A percentile compares a stretch with the other conserved stretches of the same genome.
These are phyloP conservation scores for Aquatica leii DNA, from an alignment of 2,888 invertebrate species.

Conservation along the genomic window DNA sequence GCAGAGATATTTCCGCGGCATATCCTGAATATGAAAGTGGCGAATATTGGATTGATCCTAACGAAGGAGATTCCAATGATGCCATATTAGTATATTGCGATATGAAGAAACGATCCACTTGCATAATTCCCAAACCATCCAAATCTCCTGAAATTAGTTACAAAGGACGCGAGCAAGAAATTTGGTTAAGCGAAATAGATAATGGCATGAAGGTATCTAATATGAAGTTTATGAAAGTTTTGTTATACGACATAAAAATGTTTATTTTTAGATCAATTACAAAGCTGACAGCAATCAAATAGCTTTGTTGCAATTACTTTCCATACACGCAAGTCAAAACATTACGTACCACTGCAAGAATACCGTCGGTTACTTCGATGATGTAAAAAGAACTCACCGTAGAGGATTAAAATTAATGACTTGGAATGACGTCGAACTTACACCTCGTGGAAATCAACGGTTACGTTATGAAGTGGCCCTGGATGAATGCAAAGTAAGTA, in stretches of 20 bases:
- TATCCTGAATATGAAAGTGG: slow-evolving; percentile 79
- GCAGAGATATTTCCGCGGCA: slow-evolving; percentile 81
- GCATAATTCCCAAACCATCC: slow-evolving; percentile 79
- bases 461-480: slow-evolving; percentile 75
- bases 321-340: slow-evolving; percentile 79
- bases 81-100: slow-evolving; percentile 88
- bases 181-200: slow-evolving; percentile 81
- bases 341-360: slow-evolving; percentile 88
- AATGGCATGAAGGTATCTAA: slow-evolving; percentile 73
- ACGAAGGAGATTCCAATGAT: slow-evolving; percentile 73
- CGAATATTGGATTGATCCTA: slow-evolving; percentile 49
- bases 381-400: slow-evolving; percentile 70
- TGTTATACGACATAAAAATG: neutral
- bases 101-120: slow-evolving; percentile 78
- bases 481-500: slow-evolving; percentile 83
- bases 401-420: slow-evolving; percentile 79
- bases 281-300: slow-evolving; percentile 88
- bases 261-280: slow-evolving; percentile 82
- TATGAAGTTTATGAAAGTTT: neutral
- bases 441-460: slow-evolving; percentile 78
- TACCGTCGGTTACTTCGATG: slow-evolving; percentile 80
- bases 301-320: slow-evolving; percentile 84
- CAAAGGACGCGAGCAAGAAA: slow-evolving; percentile 67
- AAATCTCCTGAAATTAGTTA: slow-evolving; percentile 70
- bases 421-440: slow-evolving; percentile 84